phyloP scores from a whole-genome alignment of 2,113 vertebrate species.

The Equus quagga region DNA sequence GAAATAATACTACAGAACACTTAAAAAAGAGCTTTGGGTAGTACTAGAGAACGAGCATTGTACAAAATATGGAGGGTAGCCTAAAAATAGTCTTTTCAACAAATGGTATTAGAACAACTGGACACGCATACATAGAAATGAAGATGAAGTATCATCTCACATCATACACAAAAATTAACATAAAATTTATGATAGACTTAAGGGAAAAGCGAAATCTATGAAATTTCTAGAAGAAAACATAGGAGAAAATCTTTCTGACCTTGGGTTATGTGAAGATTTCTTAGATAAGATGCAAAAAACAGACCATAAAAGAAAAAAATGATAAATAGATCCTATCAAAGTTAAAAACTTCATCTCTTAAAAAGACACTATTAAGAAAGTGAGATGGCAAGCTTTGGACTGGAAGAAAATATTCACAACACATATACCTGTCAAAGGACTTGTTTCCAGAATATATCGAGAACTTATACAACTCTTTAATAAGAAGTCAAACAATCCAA shows the following conservation, averaged over 20 bases:
- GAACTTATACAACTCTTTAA: background rate
- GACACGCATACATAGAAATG: background rate
- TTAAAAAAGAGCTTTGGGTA: background rate
- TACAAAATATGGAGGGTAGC: background rate
- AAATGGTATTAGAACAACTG: background rate
- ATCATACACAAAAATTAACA: background rate
- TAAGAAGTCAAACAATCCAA: background rate
- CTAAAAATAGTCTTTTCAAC: slow-evolving; percentile 11
- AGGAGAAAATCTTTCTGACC: background rate
- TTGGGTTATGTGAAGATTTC: background rate
- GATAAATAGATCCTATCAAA: background rate
- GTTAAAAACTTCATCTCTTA: background rate
- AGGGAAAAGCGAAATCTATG: background rate
- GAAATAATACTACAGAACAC: background rate
- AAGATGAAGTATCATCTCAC: background rate
- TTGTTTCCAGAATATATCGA: background rate
- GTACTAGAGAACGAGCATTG: background rate
- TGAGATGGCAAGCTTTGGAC: background rate
- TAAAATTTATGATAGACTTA: background rate
- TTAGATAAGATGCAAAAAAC: background rate
- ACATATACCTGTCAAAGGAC: background rate
- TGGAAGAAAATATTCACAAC: background rate
- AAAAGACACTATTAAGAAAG: background rate
- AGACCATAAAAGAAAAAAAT: background rate
- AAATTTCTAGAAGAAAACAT: background rate